phyloP scores from a whole-genome alignment of 2,113 vertebrate species.

The Notarius quadriscutis region DNA sequence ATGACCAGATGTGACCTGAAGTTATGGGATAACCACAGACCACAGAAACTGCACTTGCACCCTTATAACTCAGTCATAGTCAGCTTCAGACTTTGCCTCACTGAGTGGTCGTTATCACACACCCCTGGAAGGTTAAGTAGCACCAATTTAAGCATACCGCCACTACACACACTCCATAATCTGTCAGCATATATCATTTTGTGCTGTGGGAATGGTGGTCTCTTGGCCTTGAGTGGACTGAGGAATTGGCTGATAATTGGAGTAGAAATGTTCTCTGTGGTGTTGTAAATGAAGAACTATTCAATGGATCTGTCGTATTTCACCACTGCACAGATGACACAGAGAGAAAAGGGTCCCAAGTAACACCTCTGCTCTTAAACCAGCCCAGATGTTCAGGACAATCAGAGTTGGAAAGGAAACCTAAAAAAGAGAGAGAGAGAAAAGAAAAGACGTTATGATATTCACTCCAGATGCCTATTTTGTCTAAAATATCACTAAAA shows the following conservation, averaged over 20 bases:
- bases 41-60: background rate
- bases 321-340: slow-evolving; percentile 9
- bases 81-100: background rate
- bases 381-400: slow-evolving; percentile 40
- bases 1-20: slow-evolving; percentile 38
- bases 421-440: background rate
- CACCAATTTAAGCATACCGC: slow-evolving; percentile 20
- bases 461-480: background rate
- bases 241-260: slow-evolving; percentile 48
- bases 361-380: slow-evolving; percentile 37
- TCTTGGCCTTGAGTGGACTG: slow-evolving; percentile 15
- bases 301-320: slow-evolving; percentile 35
- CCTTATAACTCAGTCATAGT: slow-evolving; percentile 15
- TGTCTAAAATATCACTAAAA: background rate
- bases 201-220: slow-evolving; percentile 28
- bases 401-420: background rate
- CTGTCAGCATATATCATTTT: slow-evolving; percentile 18
- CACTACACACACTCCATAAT: slow-evolving; percentile 5
- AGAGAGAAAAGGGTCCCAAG: slow-evolving; percentile 23
- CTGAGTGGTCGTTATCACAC: slow-evolving; percentile 7
- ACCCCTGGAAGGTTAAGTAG: slow-evolving; percentile 23
- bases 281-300: slow-evolving; percentile 30
- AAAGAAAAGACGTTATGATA: background rate
- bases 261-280: slow-evolving; percentile 31
- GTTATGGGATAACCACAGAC: slow-evolving; percentile 15